phyloP scores from a whole-genome alignment of 2,797 vertebrate genomes.

The Thripadectes ignobilis region DNA sequence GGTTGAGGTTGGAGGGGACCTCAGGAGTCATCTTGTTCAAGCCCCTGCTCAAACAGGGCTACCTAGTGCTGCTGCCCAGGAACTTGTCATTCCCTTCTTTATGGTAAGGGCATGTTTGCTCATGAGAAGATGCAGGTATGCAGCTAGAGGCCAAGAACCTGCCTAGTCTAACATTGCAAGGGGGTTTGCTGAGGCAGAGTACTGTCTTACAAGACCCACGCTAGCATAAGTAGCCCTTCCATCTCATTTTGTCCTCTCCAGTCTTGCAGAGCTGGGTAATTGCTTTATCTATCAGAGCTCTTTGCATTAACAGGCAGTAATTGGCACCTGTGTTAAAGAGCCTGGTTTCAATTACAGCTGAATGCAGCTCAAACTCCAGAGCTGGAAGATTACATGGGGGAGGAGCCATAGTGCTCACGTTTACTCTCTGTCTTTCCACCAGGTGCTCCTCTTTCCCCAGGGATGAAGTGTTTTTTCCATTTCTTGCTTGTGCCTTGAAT shows the following conservation, averaged over 20 bases:
- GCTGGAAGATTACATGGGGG: background rate
- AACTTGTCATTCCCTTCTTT: fast-evolving
- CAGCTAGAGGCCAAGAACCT: background rate
- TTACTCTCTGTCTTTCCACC: conserved; percentile 30
- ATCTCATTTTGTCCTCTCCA: background rate
- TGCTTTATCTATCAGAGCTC: conserved; percentile 27
- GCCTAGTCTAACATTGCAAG: background rate
- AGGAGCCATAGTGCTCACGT: background rate
- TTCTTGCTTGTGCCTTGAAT: background rate
- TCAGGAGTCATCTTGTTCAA: background rate
- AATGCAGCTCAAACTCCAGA: background rate
- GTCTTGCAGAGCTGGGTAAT: background rate
- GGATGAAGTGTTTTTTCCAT: background rate
- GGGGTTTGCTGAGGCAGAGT: background rate
- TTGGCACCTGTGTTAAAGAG: conserved; percentile 45
- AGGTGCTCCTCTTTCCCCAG: conserved; percentile 56
- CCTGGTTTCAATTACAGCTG: conserved; percentile 46
- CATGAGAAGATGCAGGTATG: background rate
- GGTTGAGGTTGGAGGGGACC: background rate
- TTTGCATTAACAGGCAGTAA: conserved; percentile 30
- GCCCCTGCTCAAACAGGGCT: background rate
- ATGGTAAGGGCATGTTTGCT: fast-evolving
- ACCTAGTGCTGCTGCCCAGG: background rate
- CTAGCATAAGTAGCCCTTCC: background rate
- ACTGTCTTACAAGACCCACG: background rate